phyloP scores from a whole-genome alignment of 37 sponge, comb jelly and placozoan genomes.

The Bolinopsis microptera region DNA sequence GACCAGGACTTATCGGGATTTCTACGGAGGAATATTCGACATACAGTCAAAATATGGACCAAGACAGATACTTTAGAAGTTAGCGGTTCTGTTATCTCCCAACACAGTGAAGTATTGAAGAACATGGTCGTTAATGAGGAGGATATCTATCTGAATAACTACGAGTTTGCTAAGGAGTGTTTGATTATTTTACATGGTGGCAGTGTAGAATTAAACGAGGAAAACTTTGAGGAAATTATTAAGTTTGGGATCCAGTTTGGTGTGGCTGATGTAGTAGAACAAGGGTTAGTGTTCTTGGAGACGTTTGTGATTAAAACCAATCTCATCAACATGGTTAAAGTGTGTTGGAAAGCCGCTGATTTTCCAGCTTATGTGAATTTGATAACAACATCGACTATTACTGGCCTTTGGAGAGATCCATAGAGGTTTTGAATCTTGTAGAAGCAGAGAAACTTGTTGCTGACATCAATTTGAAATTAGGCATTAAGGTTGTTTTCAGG shows the following conservation, averaged over 20 bases:
- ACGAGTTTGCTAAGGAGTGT: background rate
- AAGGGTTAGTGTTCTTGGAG: background rate
- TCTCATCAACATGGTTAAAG: background rate
- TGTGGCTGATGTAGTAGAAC: background rate
- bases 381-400: background rate
- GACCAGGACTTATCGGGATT: background rate
- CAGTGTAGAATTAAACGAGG: background rate
- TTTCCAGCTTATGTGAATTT: background rate
- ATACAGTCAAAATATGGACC: background rate
- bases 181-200: background rate
- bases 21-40: background rate
- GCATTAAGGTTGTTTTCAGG: background rate
- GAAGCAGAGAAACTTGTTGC: background rate
- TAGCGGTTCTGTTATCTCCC: background rate
- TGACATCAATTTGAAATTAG: background rate
- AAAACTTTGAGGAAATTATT: background rate
- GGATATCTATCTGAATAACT: background rate
- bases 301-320: background rate
- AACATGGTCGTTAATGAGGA: background rate
- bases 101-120: background rate
- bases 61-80: background rate
- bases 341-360: background rate
- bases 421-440: background rate
- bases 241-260: conserved; percentile 22
- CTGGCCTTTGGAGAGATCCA: background rate